Percentiles rank a stretch among this genome's conserved stretches.
Conservation (phyloP, 2,888 invertebrate species). For the Pyrgus malvae region DNA sequence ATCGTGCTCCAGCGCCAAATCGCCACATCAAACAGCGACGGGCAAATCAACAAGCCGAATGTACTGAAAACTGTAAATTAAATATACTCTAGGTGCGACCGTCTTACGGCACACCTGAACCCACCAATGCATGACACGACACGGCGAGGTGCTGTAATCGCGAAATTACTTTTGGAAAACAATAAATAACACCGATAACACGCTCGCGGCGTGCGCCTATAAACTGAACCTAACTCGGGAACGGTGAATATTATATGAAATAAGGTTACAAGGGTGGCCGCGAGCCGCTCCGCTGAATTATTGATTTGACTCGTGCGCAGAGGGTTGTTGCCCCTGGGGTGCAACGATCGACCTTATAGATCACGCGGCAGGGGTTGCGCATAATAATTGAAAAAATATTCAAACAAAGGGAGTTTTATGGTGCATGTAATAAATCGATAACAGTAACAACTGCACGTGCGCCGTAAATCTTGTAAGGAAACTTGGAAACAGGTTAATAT, state of each 20-base stretch:
- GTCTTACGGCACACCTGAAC: slow-evolving; percentile 49
- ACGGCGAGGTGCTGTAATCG: slow-evolving; percentile 51
- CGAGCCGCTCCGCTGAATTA: slow-evolving; percentile 52
- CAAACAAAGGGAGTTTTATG: slow-evolving; percentile 44
- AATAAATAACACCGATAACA: slow-evolving; percentile 74
- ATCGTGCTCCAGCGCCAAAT: slow-evolving; percentile 17
- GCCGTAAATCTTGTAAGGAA: slow-evolving; percentile 15
- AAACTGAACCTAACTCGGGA: slow-evolving; percentile 40
- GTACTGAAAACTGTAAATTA: slow-evolving; percentile 59
- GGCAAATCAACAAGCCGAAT: slow-evolving; percentile 44
- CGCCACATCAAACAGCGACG: slow-evolving; percentile 23
- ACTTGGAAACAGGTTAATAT: slow-evolving; percentile 12
- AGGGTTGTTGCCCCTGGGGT: slow-evolving; percentile 48
- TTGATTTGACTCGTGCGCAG: slow-evolving; percentile 75
- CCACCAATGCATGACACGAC: slow-evolving; percentile 73
- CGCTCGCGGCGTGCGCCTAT: slow-evolving; percentile 47
- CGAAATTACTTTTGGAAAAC: slow-evolving; percentile 73
- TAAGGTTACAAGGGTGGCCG: slow-evolving; percentile 41
- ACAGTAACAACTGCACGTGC: slow-evolving; percentile 29
- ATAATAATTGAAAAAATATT: slow-evolving; percentile 38
- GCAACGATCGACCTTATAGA: slow-evolving; percentile 41
- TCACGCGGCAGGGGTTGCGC: slow-evolving; percentile 34
- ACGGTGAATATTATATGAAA: slow-evolving; percentile 38
- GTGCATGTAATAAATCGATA: slow-evolving; percentile 49
- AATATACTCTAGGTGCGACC: slow-evolving; percentile 47